Conservation (phyloP, 2,113 vertebrate genomes). For the Cettia cetti region DNA sequence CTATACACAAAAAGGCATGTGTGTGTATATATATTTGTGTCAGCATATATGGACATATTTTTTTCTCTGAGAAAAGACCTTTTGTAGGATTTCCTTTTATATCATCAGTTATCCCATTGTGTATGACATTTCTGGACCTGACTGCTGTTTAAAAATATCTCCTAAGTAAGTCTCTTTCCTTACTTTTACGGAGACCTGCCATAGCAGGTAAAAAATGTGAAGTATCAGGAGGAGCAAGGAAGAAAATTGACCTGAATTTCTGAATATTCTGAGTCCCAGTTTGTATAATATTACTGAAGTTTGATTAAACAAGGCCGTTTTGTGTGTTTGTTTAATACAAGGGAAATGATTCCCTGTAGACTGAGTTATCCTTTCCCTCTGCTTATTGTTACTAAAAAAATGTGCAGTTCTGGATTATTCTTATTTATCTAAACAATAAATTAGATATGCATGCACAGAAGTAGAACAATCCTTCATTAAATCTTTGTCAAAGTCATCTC, state of each 20-base stretch:
- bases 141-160: neutral
- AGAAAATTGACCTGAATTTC: neutral
- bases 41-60: neutral
- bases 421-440: neutral
- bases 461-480: neutral
- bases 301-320: neutral
- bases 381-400: neutral
- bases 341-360: neutral
- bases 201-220: neutral
- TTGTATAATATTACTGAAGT: neutral
- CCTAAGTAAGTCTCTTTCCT: neutral
- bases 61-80: neutral
- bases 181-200: neutral
- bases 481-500: neutral
- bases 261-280: neutral
- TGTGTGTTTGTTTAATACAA: neutral
- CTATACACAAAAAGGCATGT: neutral
- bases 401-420: neutral
- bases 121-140: neutral
- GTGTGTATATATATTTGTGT: neutral
- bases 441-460: neutral
- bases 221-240: neutral
- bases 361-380: neutral
- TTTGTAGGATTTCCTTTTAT: neutral
- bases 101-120: neutral